A percentile compares a stretch with the other conserved stretches of the same genome.
Evolutionary conservation across 1,140 invertebrate genomes (phyloP).

Genomic region (Rhizoglyphus robini): DNA sequence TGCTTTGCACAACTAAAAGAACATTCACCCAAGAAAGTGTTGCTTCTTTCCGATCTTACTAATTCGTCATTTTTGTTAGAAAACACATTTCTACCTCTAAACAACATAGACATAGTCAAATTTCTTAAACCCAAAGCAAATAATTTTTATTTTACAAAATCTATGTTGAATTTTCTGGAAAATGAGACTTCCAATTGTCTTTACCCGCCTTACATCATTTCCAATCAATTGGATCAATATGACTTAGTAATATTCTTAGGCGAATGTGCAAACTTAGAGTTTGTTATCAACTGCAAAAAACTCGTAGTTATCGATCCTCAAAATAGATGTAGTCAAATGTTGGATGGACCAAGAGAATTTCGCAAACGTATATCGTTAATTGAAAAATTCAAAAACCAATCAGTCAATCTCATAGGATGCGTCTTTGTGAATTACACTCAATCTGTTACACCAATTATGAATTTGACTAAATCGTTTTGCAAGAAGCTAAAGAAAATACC

Average conservation of each 20-base stretch:
- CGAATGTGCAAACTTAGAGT: conserved; percentile 2
- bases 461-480: not conserved
- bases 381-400: conserved; percentile 17
- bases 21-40: not conserved
- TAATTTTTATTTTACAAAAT: not conserved
- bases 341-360: conserved; percentile 1
- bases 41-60: conserved; percentile 4
- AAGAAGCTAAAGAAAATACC: conserved; percentile 2
- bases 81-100: not conserved
- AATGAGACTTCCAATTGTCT: too few relatives aligned
- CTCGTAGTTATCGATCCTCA: conserved; percentile 4
- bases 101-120: not conserved
- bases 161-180: not conserved
- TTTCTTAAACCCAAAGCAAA: not conserved
- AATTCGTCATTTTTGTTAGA: not conserved
- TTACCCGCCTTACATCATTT: not conserved
- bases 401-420: conserved; percentile 4
- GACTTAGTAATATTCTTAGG: conserved; percentile 11
- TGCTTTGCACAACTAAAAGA: not conserved
- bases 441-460: not conserved
- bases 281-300: conserved; percentile 15
- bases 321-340: not conserved
- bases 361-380: conserved; percentile 15
- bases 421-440: conserved; percentile 5
- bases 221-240: conserved; percentile 7